phyloP scores from a whole-genome alignment of 1,140 invertebrate species.

The Heterodera carotae region DNA sequence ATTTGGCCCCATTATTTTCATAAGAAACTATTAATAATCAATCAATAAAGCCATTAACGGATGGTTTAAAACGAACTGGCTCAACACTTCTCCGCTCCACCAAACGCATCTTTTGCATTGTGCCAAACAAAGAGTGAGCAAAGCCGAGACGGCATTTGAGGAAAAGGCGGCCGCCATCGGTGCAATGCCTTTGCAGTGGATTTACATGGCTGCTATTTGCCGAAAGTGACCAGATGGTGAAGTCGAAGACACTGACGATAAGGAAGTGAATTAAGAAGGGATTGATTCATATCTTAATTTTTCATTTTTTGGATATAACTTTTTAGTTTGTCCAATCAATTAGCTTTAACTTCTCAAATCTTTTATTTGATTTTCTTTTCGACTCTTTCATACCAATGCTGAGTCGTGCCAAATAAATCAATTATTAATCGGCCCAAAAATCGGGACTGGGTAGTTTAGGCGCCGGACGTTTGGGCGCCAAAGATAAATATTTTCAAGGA shows the following conservation, averaged over 20 bases:
- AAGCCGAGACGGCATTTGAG: not conserved
- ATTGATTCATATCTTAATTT: not conserved
- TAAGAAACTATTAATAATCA: too few relatives aligned
- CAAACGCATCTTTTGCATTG: slow-evolving; percentile 14
- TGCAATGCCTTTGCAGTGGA: not conserved
- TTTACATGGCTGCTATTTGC: not conserved
- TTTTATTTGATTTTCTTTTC: too few relatives aligned
- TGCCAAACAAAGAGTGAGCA: not conserved
- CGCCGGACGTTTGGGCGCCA: too few relatives aligned
- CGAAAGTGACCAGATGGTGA: slow-evolving; percentile 11
- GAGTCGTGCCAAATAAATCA: too few relatives aligned
- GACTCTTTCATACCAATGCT: too few relatives aligned
- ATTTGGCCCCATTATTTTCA: too few relatives aligned
- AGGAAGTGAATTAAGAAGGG: not conserved
- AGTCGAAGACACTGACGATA: slow-evolving; percentile 1
- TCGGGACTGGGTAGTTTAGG: too few relatives aligned
- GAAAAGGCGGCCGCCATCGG: not conserved
- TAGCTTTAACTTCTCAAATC: not conserved
- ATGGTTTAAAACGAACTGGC: not conserved
- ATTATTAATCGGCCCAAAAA: too few relatives aligned
- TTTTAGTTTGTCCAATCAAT: not conserved
- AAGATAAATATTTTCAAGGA: too few relatives aligned
- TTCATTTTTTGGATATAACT: too few relatives aligned
- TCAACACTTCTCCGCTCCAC: slow-evolving; percentile 11
- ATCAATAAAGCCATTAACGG: not conserved